These are phyloP conservation scores for Avahi laniger DNA, from an alignment of 2,797 vertebrate genomes.

Conservation along the genomic window DNA sequence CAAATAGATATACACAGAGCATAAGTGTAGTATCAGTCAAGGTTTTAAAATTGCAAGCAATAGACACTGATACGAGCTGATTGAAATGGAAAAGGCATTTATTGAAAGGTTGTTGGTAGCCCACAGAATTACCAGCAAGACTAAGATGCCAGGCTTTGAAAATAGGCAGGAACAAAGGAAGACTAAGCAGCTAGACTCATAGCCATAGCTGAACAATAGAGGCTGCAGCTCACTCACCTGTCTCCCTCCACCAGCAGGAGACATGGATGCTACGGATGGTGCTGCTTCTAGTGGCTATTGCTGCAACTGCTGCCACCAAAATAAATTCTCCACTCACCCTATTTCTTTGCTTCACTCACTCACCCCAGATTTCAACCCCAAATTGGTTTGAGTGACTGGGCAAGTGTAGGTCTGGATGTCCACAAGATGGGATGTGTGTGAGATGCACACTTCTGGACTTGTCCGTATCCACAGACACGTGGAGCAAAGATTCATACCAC, in stretches of 20 bases:
- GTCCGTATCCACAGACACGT: accelerated
- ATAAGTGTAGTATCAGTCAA: neutral
- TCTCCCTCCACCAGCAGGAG: neutral
- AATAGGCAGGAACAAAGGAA: slow-evolving; percentile 33
- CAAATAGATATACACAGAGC: neutral
- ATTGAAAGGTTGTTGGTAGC: slow-evolving; percentile 6
- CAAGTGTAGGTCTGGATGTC: neutral
- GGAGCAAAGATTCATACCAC: neutral
- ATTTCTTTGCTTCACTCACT: neutral
- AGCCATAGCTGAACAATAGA: neutral
- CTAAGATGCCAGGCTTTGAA: slow-evolving; percentile 31
- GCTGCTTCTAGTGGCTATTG: neutral
- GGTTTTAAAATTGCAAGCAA: slow-evolving; percentile 4
- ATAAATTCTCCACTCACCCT: neutral
- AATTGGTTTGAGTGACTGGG: neutral
- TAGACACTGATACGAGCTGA: neutral
- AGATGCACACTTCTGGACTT: neutral
- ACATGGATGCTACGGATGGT: accelerated
- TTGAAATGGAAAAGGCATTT: slow-evolving; percentile 6
- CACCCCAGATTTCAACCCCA: neutral
- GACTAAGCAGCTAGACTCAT: neutral
- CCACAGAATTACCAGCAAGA: slow-evolving; percentile 37
- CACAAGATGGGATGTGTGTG: neutral
- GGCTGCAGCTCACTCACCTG: neutral
- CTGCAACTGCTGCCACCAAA: neutral